Percentiles rank a stretch among this genome's conserved stretches.
These are phyloP conservation scores for Chamaea fasciata DNA, from an alignment of 2,113 vertebrate species.

Conservation along the genomic window DNA sequence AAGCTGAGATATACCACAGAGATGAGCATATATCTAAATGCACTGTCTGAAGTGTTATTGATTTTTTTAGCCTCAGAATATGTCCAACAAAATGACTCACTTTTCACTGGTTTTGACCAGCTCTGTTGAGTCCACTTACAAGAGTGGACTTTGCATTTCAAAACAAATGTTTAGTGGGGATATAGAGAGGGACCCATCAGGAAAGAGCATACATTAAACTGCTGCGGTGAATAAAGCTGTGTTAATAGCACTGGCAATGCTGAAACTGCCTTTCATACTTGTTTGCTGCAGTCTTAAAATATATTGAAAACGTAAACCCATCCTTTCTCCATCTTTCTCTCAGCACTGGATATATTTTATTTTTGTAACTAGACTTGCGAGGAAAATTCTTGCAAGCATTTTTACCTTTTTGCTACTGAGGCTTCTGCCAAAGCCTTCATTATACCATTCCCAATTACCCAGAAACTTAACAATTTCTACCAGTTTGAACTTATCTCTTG, in stretches of 20 bases:
- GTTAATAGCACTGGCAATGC: background rate
- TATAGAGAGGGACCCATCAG: background rate
- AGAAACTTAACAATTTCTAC: constrained; percentile 9
- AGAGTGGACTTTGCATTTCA: background rate
- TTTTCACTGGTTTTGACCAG: background rate
- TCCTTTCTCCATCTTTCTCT: background rate
- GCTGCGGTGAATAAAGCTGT: background rate
- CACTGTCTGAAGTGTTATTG: background rate
- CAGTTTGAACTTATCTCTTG: background rate
- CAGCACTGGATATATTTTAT: background rate
- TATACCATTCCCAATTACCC: background rate
- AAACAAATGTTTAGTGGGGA: background rate
- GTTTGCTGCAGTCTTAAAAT: constrained; percentile 19
- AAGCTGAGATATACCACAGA: background rate
- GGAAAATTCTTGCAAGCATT: constrained; percentile 35
- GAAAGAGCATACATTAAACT: background rate
- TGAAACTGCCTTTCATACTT: background rate
- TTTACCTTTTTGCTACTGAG: constrained; percentile 3
- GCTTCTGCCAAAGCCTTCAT: background rate
- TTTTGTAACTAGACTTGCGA: background rate
- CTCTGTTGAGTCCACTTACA: background rate
- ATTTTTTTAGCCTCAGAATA: background rate
- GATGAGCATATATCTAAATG: constrained; percentile 6
- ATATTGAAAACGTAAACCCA: background rate
- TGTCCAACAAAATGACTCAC: background rate